Evolutionary conservation across 2,888 invertebrate species (phyloP).

Genomic region (Leucophora obtusa): DNA sequence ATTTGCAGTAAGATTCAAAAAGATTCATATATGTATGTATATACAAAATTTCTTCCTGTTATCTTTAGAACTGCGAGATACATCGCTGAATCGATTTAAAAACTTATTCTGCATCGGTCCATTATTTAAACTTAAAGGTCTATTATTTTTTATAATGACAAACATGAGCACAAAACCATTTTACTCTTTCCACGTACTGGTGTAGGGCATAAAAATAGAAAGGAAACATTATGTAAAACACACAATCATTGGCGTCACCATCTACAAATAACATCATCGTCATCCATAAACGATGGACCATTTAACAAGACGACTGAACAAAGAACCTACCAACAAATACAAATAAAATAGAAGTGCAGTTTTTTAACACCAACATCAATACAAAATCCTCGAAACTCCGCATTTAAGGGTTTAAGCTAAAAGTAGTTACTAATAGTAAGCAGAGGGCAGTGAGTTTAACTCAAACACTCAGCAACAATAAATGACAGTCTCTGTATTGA

Average conservation of each 20-base stretch:
- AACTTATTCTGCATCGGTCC: no score
- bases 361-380: background rate
- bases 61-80: no score
- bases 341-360: constrained; percentile 17
- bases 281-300: background rate
- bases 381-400: background rate
- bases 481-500: constrained; percentile 15
- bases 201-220: background rate
- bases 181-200: no score
- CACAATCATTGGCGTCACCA: background rate
- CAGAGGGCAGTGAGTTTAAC: constrained; percentile 1
- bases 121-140: no score
- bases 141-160: no score
- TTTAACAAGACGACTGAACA: background rate
- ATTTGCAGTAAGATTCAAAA: no score
- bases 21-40: no score
- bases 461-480: background rate
- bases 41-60: no score
- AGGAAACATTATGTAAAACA: background rate
- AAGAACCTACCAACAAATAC: constrained; percentile 1
- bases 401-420: constrained; percentile 17
- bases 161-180: no score
- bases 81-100: no score
- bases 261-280: no score
- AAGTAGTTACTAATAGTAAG: background rate